Evolutionary conservation across 2,888 invertebrate genomes (phyloP).

Genomic region (Idaea dimidiata): DNA sequence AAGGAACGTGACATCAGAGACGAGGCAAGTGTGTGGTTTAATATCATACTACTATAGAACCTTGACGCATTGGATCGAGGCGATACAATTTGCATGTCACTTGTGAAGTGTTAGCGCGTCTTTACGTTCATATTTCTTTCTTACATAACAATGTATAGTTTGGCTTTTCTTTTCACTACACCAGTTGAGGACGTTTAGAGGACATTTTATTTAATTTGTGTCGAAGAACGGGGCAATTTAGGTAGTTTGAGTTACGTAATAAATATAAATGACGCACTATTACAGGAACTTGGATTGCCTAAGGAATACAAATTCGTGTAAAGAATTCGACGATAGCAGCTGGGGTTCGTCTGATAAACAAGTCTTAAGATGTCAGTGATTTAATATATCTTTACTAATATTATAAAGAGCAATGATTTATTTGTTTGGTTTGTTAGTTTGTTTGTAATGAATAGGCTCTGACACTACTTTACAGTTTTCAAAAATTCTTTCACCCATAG

Average conservation of each 20-base stretch:
- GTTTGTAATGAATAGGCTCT: too few relatives aligned
- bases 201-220: background rate
- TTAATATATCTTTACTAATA: too few relatives aligned
- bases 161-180: background rate
- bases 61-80: constrained; percentile 41
- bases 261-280: too few relatives aligned
- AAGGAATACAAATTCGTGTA: background rate
- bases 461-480: too few relatives aligned
- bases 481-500: too few relatives aligned
- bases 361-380: too few relatives aligned
- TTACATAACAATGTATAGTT: background rate
- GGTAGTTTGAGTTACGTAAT: too few relatives aligned
- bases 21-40: constrained; percentile 14
- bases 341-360: too few relatives aligned
- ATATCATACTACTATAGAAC: constrained; percentile 21
- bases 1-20: background rate
- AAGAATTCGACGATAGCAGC: background rate
- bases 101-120: constrained; percentile 34
- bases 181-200: background rate
- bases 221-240: background rate
- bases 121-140: constrained; percentile 11
- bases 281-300: too few relatives aligned
- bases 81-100: constrained; percentile 42
- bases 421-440: too few relatives aligned
- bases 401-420: too few relatives aligned